These are phyloP conservation scores for Ferdinandea cuprea DNA, from an alignment of 2,888 invertebrate genomes.

Conservation along the genomic window DNA sequence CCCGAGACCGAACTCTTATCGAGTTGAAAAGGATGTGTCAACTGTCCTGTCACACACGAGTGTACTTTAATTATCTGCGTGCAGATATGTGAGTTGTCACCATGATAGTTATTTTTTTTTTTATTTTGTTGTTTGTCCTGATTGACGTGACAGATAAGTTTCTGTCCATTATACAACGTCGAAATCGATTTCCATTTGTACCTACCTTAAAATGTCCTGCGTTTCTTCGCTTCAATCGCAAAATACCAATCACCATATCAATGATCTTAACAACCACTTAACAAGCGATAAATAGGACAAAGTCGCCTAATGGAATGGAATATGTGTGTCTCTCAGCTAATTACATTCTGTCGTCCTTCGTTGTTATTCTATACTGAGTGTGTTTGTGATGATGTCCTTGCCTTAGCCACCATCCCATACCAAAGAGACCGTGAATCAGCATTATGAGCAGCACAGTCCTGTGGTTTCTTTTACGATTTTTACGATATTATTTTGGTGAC, in stretches of 20 bases:
- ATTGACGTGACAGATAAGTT: too few relatives aligned
- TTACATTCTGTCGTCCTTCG: conserved; percentile 14
- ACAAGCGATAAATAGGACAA: conserved; percentile 53
- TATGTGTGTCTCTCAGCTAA: conserved; percentile 44
- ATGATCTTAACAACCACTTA: conserved; percentile 53
- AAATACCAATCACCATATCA: conserved; percentile 17
- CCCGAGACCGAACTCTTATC: too few relatives aligned
- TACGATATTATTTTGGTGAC: conserved; percentile 45
- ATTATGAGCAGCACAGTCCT: conserved; percentile 51
- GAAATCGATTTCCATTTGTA: too few relatives aligned
- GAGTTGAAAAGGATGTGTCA: too few relatives aligned
- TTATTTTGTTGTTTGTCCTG: too few relatives aligned
- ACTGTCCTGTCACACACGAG: too few relatives aligned
- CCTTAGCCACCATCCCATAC: too few relatives aligned
- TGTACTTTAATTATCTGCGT: too few relatives aligned
- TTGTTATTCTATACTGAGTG: conserved; percentile 4
- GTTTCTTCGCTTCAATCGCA: not conserved
- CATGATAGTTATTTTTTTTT: too few relatives aligned
- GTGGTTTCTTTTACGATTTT: conserved; percentile 32
- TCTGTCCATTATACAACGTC: too few relatives aligned
- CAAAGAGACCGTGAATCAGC: conserved; percentile 49
- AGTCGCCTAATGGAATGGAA: conserved; percentile 51
- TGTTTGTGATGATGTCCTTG: not conserved
- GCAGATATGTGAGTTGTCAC: too few relatives aligned
- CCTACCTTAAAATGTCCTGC: not conserved